A percentile compares a stretch with the other conserved stretches of the same genome.
These are phyloP conservation scores for Meiosimyza platycephala DNA, from an alignment of 2,888 invertebrate genomes.

Conservation along the genomic window DNA sequence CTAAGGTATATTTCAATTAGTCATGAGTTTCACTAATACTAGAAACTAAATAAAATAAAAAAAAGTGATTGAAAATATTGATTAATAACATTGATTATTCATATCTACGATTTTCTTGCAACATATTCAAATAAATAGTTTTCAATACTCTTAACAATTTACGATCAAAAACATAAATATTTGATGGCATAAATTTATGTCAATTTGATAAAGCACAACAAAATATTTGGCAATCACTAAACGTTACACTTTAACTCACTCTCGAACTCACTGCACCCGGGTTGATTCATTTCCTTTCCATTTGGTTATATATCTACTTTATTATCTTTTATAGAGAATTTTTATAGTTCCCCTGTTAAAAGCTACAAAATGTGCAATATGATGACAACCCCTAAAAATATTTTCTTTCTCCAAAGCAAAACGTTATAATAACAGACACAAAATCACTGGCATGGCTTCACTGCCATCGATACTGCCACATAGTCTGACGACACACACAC, in stretches of 20 bases:
- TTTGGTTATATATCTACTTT: background rate
- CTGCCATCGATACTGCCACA: background rate
- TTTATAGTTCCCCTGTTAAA: background rate
- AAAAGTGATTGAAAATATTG: too few relatives aligned
- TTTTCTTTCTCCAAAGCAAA: too few relatives aligned
- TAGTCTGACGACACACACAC: background rate
- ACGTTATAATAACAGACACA: too few relatives aligned
- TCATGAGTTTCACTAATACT: too few relatives aligned
- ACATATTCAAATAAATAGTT: background rate
- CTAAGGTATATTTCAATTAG: too few relatives aligned
- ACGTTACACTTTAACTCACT: background rate
- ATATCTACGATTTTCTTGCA: too few relatives aligned
- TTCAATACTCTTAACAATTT: background rate
- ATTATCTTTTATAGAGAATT: background rate
- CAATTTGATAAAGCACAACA: background rate
- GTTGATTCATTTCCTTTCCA: background rate
- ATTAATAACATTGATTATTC: too few relatives aligned
- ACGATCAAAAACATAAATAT: conserved; percentile 5
- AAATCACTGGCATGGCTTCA: background rate
- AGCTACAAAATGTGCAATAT: conserved; percentile 2
- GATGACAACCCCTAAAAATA: background rate
- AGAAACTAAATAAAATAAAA: too few relatives aligned
- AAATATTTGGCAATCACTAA: background rate
- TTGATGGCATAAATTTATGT: conserved; percentile 2
- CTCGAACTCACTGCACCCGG: background rate